Conservation (phyloP, 2,797 vertebrate species). For the Morelia viridis region DNA sequence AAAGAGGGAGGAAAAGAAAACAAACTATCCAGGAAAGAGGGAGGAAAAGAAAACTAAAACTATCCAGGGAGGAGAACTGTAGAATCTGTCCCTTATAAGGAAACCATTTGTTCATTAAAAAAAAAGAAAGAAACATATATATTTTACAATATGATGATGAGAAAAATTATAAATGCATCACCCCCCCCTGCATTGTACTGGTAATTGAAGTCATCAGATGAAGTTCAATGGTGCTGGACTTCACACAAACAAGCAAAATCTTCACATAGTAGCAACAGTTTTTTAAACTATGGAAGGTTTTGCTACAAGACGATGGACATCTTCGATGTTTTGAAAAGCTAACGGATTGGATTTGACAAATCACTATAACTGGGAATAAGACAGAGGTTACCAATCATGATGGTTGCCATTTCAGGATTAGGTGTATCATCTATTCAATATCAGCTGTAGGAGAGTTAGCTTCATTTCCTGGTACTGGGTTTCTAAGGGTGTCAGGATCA, state of each 20-base stretch:
- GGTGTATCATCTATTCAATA: not conserved
- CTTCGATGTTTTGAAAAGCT: not conserved
- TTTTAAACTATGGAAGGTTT: not conserved
- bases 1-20: not conserved
- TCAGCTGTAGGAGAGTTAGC: not conserved
- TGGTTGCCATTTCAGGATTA: not conserved
- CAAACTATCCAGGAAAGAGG: not conserved
- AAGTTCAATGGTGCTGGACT: not conserved
- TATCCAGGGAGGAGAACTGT: not conserved
- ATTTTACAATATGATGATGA: not conserved
- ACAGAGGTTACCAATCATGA: not conserved
- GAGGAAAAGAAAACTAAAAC: not conserved
- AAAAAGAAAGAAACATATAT: not conserved
- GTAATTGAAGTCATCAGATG: not conserved
- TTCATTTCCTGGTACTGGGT: not conserved
- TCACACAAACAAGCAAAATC: not conserved
- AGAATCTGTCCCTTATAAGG: not conserved
- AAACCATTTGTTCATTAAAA: not conserved
- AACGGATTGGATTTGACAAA: not conserved
- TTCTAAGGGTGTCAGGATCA: not conserved
- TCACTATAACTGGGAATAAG: not conserved
- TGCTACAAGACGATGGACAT: not conserved
- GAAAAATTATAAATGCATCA: not conserved
- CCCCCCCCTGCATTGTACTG: not conserved
- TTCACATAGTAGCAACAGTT: not conserved